Conservation (phyloP, 2,113 vertebrate genomes). For the Hippocampus zosterae region DNA sequence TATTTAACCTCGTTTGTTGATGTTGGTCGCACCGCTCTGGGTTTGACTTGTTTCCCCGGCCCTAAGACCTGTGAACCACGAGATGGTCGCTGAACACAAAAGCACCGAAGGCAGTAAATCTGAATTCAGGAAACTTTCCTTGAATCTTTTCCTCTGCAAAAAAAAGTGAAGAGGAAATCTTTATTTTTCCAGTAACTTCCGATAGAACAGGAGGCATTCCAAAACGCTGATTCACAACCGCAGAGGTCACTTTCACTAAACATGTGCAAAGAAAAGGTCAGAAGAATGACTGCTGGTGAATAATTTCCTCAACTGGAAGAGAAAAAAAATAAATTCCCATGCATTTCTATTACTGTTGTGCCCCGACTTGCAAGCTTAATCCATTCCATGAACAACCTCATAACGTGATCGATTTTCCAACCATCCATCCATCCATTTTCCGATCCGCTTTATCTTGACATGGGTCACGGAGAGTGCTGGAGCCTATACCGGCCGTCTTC, state of each 20-base stretch:
- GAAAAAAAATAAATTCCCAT: constrained; percentile 21
- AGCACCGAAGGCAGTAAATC: neutral
- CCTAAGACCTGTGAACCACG: constrained; percentile 37
- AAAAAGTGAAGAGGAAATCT: constrained; percentile 27
- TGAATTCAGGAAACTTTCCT: neutral
- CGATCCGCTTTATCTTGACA: too few species aligned
- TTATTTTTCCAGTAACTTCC: constrained; percentile 60
- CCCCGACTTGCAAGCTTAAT: neutral
- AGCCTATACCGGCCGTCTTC: too few species aligned
- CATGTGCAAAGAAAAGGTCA: constrained; percentile 31
- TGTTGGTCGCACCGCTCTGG: constrained; percentile 40
- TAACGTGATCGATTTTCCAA: too few species aligned
- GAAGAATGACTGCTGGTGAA: constrained; percentile 29
- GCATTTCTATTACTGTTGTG: neutral
- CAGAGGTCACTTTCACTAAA: constrained; percentile 55
- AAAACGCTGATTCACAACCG: constrained; percentile 48
- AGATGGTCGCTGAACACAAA: constrained; percentile 47
- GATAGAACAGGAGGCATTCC: constrained; percentile 46
- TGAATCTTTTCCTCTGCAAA: neutral
- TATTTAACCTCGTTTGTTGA: constrained; percentile 58
- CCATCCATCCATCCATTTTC: too few species aligned
- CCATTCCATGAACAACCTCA: neutral
- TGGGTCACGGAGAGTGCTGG: too few species aligned
- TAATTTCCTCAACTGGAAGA: constrained; percentile 39
- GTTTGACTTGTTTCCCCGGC: constrained; percentile 43